Percentiles rank a stretch among this genome's conserved stretches.
These are phyloP conservation scores for Coelopa pilipes DNA, from an alignment of 2,888 invertebrate species.

Conservation along the genomic window DNA sequence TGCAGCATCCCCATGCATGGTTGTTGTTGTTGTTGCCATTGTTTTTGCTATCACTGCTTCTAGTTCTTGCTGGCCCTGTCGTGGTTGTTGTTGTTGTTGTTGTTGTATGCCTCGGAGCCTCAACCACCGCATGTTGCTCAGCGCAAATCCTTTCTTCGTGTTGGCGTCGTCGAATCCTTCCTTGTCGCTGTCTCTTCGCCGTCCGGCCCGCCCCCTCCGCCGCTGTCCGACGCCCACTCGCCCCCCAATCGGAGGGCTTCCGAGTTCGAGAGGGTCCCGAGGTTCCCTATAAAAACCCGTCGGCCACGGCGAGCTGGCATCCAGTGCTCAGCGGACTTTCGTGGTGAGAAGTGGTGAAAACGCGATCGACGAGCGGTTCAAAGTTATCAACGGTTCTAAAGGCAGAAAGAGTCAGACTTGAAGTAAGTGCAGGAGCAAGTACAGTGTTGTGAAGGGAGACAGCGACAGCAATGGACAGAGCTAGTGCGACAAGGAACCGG, in stretches of 20 bases:
- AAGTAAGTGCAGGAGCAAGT: too few relatives aligned
- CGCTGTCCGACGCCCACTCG: too few relatives aligned
- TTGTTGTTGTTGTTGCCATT: slow-evolving; percentile 10
- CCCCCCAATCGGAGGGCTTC: neutral
- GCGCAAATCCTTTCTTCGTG: too few relatives aligned
- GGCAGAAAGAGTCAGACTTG: too few relatives aligned
- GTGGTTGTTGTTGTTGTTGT: neutral
- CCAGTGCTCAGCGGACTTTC: neutral
- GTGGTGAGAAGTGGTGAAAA: slow-evolving; percentile 4
- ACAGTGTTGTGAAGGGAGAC: too few relatives aligned
- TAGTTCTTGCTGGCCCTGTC: too few relatives aligned
- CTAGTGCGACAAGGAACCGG: too few relatives aligned
- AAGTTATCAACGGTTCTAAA: too few relatives aligned
- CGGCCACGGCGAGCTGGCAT: neutral
- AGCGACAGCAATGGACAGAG: too few relatives aligned
- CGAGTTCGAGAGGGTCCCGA: too few relatives aligned
- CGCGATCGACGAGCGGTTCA: neutral
- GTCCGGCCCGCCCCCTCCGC: too few relatives aligned
- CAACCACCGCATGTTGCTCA: too few relatives aligned
- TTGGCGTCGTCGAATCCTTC: neutral
- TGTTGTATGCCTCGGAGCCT: neutral
- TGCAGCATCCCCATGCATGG: slow-evolving; percentile 7
- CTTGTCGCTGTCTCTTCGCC: neutral
- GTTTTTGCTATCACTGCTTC: neutral
- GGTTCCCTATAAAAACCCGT: neutral